These are phyloP conservation scores for Trichogramma evanescens DNA, from an alignment of 2,888 invertebrate species.

Conservation along the genomic window DNA sequence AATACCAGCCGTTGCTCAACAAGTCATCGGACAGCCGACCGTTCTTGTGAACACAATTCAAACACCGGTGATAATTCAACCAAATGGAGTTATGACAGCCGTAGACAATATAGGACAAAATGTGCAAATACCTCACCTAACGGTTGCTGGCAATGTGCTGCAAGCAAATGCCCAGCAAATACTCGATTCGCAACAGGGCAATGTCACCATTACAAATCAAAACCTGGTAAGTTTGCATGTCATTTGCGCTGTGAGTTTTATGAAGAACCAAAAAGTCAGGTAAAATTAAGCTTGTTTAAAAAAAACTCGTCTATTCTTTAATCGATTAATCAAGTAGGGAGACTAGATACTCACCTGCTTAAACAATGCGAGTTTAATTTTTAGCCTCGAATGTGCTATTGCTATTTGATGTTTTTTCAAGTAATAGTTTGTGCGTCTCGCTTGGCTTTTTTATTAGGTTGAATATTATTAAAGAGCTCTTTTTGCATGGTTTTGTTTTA, in stretches of 20 bases:
- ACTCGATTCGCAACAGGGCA: conserved; percentile 47
- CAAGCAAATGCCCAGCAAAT: conserved; percentile 54
- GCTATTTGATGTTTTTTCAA: no score
- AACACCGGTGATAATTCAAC: conserved; percentile 71
- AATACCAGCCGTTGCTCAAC: conserved; percentile 59
- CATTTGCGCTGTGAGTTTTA: neutral
- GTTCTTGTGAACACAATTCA: conserved; percentile 75
- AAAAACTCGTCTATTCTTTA: neutral
- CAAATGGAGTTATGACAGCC: conserved; percentile 61
- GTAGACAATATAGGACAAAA: conserved; percentile 69
- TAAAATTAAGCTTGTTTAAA: neutral
- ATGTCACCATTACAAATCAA: conserved; percentile 36
- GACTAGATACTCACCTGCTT: no score
- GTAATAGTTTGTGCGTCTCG: no score
- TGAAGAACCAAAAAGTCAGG: neutral
- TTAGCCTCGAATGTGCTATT: no score
- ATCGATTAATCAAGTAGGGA: neutral
- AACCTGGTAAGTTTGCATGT: conserved; percentile 25
- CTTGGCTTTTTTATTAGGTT: no score
- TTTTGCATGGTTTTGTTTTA: no score
- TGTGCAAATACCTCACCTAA: conserved; percentile 60
- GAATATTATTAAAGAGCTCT: no score
- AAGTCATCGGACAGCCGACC: conserved; percentile 67
- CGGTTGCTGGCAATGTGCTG: conserved; percentile 59
- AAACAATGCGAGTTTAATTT: no score